A percentile compares a stretch with the other conserved stretches of the same genome.
Evolutionary conservation across 2,113 vertebrate genomes (phyloP).

Genomic region (Chloropsis hardwickii): DNA sequence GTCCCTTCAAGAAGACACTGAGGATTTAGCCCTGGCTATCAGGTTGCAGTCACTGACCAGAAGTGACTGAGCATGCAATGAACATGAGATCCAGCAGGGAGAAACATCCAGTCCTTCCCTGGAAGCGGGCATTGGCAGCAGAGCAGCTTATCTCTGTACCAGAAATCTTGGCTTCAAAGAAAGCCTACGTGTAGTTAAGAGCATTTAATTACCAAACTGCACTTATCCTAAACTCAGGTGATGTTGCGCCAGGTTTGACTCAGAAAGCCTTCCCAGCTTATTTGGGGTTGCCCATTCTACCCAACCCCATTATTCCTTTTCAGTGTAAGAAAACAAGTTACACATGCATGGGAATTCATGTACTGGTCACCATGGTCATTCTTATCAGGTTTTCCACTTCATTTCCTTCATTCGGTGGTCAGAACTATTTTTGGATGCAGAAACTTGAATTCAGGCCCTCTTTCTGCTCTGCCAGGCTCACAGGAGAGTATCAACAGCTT

Average conservation of each 20-base stretch:
- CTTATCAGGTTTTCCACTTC: neutral
- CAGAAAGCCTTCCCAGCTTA: neutral
- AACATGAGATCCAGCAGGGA: neutral
- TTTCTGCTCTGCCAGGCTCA: neutral
- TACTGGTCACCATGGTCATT: neutral
- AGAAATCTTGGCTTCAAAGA: neutral
- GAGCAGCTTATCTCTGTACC: neutral
- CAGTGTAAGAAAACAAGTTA: neutral
- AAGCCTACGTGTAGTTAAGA: neutral
- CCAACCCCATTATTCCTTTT: neutral
- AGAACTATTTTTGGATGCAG: neutral
- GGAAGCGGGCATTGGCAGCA: neutral
- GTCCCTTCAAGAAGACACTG: neutral
- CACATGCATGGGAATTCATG: neutral
- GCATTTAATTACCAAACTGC: neutral
- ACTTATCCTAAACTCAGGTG: neutral
- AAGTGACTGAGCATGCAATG: fast-evolving
- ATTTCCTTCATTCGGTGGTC: neutral
- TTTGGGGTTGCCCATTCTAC: neutral
- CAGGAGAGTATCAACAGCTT: neutral
- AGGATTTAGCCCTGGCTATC: neutral
- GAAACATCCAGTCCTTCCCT: neutral
- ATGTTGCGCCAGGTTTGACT: neutral
- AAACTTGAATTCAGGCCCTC: neutral
- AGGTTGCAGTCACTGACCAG: neutral